Percentiles rank a stretch among this genome's conserved stretches.
These are phyloP conservation scores for Tenthredo scrophulariae DNA, from an alignment of 2,888 invertebrate species.

Conservation along the genomic window DNA sequence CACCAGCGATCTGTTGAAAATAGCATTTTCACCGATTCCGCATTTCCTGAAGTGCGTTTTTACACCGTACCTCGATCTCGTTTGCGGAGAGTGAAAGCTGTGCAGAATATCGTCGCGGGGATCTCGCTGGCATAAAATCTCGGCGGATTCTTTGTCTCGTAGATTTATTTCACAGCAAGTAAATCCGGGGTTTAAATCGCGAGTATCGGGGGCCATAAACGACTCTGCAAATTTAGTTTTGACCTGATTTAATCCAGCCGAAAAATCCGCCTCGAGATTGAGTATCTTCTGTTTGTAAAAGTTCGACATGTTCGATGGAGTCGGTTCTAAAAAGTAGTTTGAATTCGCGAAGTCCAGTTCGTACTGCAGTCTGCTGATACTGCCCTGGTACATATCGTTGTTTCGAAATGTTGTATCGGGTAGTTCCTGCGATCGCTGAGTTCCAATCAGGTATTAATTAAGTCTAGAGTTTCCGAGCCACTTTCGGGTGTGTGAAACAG, in stretches of 20 bases:
- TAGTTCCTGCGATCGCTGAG: neutral
- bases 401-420: neutral
- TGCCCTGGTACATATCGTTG: slow-evolving; percentile 3
- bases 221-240: slow-evolving; percentile 63
- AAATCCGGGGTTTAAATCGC: neutral
- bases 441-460: neutral
- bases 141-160: neutral
- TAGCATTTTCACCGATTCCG: neutral
- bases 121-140: neutral
- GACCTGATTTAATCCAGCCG: slow-evolving; percentile 63
- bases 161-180: neutral
- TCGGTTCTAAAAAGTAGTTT: neutral
- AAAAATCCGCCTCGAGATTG: slow-evolving; percentile 65
- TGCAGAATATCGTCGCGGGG: neutral
- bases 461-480: neutral
- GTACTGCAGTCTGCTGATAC: slow-evolving; percentile 1
- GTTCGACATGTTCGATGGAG: slow-evolving; percentile 52
- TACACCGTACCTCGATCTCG: slow-evolving; percentile 58
- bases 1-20: slow-evolving; percentile 51
- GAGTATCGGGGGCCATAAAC: slow-evolving; percentile 55
- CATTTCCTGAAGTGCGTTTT: neutral
- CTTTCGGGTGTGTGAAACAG: neutral
- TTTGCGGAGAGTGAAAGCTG: slow-evolving; percentile 40
- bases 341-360: slow-evolving; percentile 34
- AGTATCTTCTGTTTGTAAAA: slow-evolving; percentile 65